Evolutionary conservation across 2,113 vertebrate genomes (phyloP).

Genomic region (Notothenia coriiceps): DNA sequence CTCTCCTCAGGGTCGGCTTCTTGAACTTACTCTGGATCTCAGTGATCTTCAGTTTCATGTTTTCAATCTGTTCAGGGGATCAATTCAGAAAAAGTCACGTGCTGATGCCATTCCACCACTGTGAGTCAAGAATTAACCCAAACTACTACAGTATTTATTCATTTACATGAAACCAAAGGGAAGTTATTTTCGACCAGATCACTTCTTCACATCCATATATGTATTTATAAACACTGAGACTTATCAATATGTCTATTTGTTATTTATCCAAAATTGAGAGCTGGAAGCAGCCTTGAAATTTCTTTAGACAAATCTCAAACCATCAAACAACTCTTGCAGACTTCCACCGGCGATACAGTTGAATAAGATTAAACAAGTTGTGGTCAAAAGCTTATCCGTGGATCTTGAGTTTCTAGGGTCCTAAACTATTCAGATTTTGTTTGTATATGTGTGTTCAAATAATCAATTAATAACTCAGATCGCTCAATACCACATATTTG

Average conservation of each 20-base stretch:
- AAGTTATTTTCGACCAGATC: background rate
- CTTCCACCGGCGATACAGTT: background rate
- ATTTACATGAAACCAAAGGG: background rate
- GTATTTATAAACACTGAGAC: background rate
- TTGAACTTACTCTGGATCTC: slow-evolving; percentile 80
- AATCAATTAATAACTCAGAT: background rate
- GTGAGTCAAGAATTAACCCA: background rate
- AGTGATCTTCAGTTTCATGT: slow-evolving; percentile 75
- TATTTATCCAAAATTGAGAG: background rate
- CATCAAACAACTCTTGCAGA: background rate
- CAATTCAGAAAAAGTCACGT: background rate
- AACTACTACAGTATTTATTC: background rate
- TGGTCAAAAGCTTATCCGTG: background rate
- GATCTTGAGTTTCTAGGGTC: background rate
- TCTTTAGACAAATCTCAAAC: too few species aligned
- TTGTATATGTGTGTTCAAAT: background rate
- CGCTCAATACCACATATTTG: too few species aligned
- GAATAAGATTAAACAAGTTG: background rate
- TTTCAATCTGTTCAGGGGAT: slow-evolving; percentile 62
- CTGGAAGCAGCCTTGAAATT: background rate
- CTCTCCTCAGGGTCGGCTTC: slow-evolving; percentile 75
- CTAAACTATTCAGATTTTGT: background rate
- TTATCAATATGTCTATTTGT: background rate
- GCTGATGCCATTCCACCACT: background rate
- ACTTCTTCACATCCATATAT: background rate